Percentiles rank a stretch among this genome's conserved stretches.
These are phyloP conservation scores for Ophioninae sp. DNA, from an alignment of 2,888 invertebrate species.

Conservation along the genomic window DNA sequence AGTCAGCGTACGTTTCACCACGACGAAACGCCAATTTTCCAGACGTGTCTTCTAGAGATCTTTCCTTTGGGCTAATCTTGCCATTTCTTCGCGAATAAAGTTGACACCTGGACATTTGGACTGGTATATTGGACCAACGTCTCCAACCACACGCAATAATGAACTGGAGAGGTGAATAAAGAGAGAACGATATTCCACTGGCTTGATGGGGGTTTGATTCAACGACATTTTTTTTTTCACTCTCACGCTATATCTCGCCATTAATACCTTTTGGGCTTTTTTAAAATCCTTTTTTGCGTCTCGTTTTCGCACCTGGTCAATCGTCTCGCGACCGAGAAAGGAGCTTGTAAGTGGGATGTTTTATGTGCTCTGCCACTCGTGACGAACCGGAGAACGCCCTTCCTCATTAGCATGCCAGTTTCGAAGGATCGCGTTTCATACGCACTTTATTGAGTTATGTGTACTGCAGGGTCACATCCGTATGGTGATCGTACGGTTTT, in stretches of 20 bases:
- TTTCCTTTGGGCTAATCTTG: conserved; percentile 17
- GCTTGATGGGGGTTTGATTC: conserved; percentile 5
- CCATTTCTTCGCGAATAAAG: conserved; percentile 4
- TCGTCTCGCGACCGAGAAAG: neutral
- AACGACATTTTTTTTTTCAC: conserved; percentile 7
- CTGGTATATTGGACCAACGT: neutral
- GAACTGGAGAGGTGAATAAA: neutral
- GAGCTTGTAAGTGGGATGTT: conserved; percentile 57
- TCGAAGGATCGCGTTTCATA: conserved; percentile 67
- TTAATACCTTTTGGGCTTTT: neutral
- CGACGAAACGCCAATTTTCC: conserved; percentile 30
- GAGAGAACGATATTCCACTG: neutral
- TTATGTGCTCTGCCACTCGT: conserved; percentile 58
- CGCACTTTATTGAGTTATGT: conserved; percentile 50
- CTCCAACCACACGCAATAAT: neutral
- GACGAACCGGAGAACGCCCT: conserved; percentile 30
- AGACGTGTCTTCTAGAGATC: conserved; percentile 7
- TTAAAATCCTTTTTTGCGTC: neutral
- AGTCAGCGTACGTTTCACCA: neutral
- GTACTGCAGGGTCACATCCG: conserved; percentile 52
- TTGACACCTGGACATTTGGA: conserved; percentile 22
- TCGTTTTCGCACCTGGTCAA: conserved; percentile 15
- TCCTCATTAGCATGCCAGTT: conserved; percentile 72
- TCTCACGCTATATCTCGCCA: neutral
- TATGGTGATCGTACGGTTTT: neutral